Evolutionary conservation across 2,797 vertebrate species (phyloP), one percentile per base, ranked within the genome.

Genomic region (Eulemur mongoz): DNA sequence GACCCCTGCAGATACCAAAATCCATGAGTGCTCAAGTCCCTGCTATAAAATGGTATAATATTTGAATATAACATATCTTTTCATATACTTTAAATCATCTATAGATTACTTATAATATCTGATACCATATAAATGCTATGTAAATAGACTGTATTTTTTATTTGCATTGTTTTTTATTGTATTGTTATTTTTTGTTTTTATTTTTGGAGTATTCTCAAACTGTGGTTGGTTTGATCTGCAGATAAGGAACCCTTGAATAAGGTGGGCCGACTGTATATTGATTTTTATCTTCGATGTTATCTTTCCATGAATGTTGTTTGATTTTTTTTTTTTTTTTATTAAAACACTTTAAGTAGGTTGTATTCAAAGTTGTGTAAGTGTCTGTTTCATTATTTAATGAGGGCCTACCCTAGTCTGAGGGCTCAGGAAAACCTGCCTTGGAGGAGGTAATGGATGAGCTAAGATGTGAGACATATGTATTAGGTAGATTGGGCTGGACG

Each of bases 361-460:
- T 93, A 82, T 93, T 91, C 73, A 40, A 86, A 91, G 69, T 91
- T 95, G 35, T 54, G 2, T 69, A 50, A 48, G 32, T 75, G 72
- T 80, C 23, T 52, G 17, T 75, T 87, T 89, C 75, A 61, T 78
- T 85, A 69, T 86, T 85, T 59, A 96, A 17, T 50, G 63, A 96
- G 61, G 61, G 30, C 61, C 25, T 94, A 8, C 20, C 9, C 25
- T 95, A n/a, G 30, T 88, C 27, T 75, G n/a, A 72, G 54, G 32
- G 9, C 32, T 84, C 15, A n/a, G 43, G 48, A 94, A 72, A 87
- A 85, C 30, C 32, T 20, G 32, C 73, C n/a, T 90, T 72, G 45
- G 92, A 94, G 50, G 52, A 86, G 45, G 27, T 69, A 50, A 43
- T 93, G 17, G 32, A 14, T 79, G 45, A 93, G 18, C 48, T 59